Evolutionary conservation across 2,797 vertebrate species (phyloP), one percentile per base, ranked within the genome.

Genomic region (Sus cebifrons): DNA sequence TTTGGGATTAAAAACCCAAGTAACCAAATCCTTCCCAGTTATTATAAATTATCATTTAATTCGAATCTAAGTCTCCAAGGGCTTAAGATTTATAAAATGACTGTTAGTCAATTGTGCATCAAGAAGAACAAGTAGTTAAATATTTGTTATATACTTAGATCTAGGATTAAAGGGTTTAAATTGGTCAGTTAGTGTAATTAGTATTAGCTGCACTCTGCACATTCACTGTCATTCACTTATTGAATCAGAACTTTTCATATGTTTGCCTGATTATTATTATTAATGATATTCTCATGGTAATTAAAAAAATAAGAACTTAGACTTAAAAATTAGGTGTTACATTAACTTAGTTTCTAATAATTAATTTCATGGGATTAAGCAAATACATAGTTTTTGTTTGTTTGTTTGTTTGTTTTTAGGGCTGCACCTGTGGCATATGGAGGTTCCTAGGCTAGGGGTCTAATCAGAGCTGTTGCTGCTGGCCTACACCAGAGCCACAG

Each of bases 1-100:
- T 94, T 71, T 65, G 62, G 83, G 65, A 70, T 94, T 95, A 87
- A 95, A 95, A 95, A 85, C 89, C 16, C 52, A 94, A 65, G 75
- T n/a, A 74, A 58, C 87, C 44, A 36, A 78, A 88, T 81, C 60
- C 3, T 81, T 95, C 56, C n/a, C 52, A 78, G 56, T 94, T 91
- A 86, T 67, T 62, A 32, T 65, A 89, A 87, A 87, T 95, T 86
- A 79, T 78, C 52, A 68, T 81, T 56, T 91, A n/a, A 16, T 75
- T 95, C 81, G 91, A 86, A 91, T 64, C 29, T 85, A 64, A 89
- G 32, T 32, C 65, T 52, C 54, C 56, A 70, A 21, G 60, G 40
- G 2, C 60, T 94, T 79, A 60, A 68, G 70, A 16, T 65, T 64
- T 86, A 74, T 52, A 67, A 91, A 88, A 68, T 93, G 25, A 23